Percentiles rank a stretch among this genome's conserved stretches.
These are phyloP conservation scores for Heteromurus nitidus DNA, from an alignment of 2,888 invertebrate genomes.

Conservation along the genomic window DNA sequence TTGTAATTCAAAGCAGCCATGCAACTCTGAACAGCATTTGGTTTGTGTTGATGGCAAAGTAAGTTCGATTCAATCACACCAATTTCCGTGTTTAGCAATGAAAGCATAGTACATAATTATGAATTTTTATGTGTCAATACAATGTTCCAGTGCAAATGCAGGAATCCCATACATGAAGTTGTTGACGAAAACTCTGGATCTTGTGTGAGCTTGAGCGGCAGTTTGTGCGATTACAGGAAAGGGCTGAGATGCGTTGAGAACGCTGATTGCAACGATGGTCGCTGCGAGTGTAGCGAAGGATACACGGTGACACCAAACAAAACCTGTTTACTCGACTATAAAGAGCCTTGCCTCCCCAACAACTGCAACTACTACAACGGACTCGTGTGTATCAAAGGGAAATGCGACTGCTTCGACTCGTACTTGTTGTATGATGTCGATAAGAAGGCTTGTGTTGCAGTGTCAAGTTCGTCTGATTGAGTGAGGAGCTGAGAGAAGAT, in stretches of 20 bases:
- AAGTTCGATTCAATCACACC: not conserved
- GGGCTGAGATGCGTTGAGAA: slow-evolving; percentile 57
- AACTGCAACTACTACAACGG: slow-evolving; percentile 56
- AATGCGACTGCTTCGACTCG: slow-evolving; percentile 64
- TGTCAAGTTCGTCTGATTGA: slow-evolving; percentile 51
- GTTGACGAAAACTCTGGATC: slow-evolving; percentile 55
- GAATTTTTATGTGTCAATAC: too few relatives aligned
- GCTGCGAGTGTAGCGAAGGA: slow-evolving; percentile 50
- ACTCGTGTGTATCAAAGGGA: slow-evolving; percentile 54
- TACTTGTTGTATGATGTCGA: slow-evolving; percentile 57
- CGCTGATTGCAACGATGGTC: slow-evolving; percentile 43
- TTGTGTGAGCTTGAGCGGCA: slow-evolving; percentile 58
- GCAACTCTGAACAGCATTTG: slow-evolving; percentile 59
- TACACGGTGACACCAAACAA: slow-evolving; percentile 40
- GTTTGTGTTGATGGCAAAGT: slow-evolving; percentile 65
- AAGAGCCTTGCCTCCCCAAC: slow-evolving; percentile 47
- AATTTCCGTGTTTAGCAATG: too few relatives aligned
- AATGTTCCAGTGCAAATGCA: slow-evolving; percentile 59
- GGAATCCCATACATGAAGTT: slow-evolving; percentile 63
- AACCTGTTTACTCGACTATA: slow-evolving; percentile 55
- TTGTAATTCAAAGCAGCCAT: slow-evolving; percentile 48
- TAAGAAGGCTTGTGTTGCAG: slow-evolving; percentile 53
- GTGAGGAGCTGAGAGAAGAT: not conserved
- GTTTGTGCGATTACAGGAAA: slow-evolving; percentile 40
- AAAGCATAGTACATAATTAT: too few relatives aligned